Base-by-base conservation (phyloP, 2,888 invertebrate species). In the Phaedon cochleariae region DNA sequence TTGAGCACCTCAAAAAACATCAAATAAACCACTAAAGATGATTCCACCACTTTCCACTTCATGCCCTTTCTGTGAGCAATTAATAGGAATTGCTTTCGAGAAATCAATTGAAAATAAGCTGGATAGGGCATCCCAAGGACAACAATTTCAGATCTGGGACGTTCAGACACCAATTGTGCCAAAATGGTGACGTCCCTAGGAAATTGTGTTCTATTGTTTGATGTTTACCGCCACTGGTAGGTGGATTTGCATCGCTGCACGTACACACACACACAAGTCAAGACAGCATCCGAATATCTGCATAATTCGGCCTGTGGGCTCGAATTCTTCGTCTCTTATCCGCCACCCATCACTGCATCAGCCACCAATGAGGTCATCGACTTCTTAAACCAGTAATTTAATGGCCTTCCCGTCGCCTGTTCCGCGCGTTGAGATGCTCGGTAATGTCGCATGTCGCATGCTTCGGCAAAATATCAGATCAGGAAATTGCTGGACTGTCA, bases 351-450 rank as follows among this genome's bases (percentile, higher is more conserved):
- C 70, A 62, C 67, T 59, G 65, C 65, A 60, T 66, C 65, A 74
- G 68, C 72, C 73, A 73, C 75, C 73, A 75, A 73, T 73, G 73
- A 73, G 75, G 75, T 75, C 75, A 65, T 73, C 73, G 75, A 75
- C 75, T 73, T 62, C 72, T 71, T 68, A 71, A 75, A 73, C 74
- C 72, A 59, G 66, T 66, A 62, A 66, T 62, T 62, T 62, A 66
- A 59, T 62, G 59, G 59, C 57, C 26, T 45, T 31, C 26, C 26
- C 7, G 7, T 26, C 26, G 26, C 26, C 26, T 26, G 26, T 58
- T 26, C 51, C 58, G 63, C 63, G 31, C 26, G 26, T 34, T 34
- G 34, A 34, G 34, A 12, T 9, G 12, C 34, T n/a, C 34, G 34
- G 12, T 10, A 7, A 12, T 34, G 34, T 10, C 34, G 9, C 2